Percentiles rank a stretch among this genome's conserved stretches.
Evolutionary conservation across 2,797 vertebrate genomes (phyloP).

Genomic region (Aselliscus stoliczkanus): DNA sequence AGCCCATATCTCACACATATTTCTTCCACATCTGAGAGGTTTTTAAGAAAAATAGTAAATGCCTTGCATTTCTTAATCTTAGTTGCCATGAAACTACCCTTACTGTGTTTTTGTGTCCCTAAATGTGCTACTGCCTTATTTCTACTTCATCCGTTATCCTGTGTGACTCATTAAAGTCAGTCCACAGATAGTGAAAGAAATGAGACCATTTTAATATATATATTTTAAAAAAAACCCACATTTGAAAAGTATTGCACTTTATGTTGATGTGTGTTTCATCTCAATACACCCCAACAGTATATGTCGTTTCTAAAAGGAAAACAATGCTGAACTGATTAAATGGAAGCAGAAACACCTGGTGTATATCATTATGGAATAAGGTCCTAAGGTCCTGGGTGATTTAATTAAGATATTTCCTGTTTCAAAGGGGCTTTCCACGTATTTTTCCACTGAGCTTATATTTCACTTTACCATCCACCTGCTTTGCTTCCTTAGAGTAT

Average conservation of each 20-base stretch:
- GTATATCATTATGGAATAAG: neutral
- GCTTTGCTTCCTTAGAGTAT: neutral
- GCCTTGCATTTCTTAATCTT: constrained; percentile 39
- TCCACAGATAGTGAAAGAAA: neutral
- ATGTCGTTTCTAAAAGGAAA: neutral
- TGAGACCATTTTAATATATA: neutral
- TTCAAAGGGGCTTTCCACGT: constrained; percentile 21
- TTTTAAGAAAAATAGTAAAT: constrained; percentile 14
- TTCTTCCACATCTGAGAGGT: constrained; percentile 6
- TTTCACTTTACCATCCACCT: neutral
- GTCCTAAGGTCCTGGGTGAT: constrained; percentile 24
- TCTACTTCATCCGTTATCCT: neutral
- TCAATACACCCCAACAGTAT: neutral
- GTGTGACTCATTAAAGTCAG: neutral
- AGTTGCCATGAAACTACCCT: constrained; percentile 4
- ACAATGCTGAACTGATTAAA: neutral
- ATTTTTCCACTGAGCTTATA: constrained; percentile 12
- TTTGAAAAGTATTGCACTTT: neutral
- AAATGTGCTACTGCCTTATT: neutral
- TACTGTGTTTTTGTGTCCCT: neutral
- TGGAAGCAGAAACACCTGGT: neutral
- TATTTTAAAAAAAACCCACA: neutral
- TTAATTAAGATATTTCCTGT: constrained; percentile 47
- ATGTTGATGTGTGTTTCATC: neutral
- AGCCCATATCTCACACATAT: constrained; percentile 31